Evolutionary conservation across 2,888 invertebrate genomes (phyloP).

Genomic region (Gnatocerus cornutus): DNA sequence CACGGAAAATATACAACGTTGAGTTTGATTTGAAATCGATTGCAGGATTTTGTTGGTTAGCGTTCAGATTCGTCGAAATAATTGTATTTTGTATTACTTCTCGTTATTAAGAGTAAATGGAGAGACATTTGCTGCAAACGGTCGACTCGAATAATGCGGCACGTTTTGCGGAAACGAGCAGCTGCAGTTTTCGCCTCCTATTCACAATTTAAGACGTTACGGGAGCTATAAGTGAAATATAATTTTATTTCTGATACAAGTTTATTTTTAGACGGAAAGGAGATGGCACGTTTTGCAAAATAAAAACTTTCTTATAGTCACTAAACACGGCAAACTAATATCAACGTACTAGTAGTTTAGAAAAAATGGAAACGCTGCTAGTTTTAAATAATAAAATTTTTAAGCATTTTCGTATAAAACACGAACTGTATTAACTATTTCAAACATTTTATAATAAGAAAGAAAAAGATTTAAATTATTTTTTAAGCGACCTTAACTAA

Average conservation of each 20-base stretch:
- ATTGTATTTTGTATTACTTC: slow-evolving; percentile 43
- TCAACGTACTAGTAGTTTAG: too few species aligned
- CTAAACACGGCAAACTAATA: too few species aligned
- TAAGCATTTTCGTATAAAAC: too few species aligned
- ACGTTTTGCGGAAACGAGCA: slow-evolving; percentile 58
- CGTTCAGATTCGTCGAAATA: slow-evolving; percentile 29
- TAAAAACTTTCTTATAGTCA: too few species aligned
- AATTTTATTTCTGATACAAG: slow-evolving; percentile 4
- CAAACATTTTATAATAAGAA: too few species aligned
- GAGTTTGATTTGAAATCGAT: slow-evolving; percentile 5
- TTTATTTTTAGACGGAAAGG: too few species aligned
- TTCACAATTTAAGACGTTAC: slow-evolving; percentile 24
- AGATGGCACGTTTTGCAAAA: too few species aligned
- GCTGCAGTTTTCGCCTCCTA: slow-evolving; percentile 55
- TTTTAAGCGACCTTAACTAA: too few species aligned
- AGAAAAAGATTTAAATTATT: too few species aligned
- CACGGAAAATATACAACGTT: background rate
- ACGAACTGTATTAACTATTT: too few species aligned
- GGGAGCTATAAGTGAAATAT: slow-evolving; percentile 19
- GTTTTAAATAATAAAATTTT: too few species aligned
- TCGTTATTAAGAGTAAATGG: slow-evolving; percentile 57
- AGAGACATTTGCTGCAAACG: slow-evolving; percentile 59
- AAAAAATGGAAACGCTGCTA: too few species aligned
- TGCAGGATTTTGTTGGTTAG: slow-evolving; percentile 2
- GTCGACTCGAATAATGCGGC: slow-evolving; percentile 58